phyloP scores from a whole-genome alignment of 2,888 invertebrate genomes.

The Synanthedon formicaeformis region DNA sequence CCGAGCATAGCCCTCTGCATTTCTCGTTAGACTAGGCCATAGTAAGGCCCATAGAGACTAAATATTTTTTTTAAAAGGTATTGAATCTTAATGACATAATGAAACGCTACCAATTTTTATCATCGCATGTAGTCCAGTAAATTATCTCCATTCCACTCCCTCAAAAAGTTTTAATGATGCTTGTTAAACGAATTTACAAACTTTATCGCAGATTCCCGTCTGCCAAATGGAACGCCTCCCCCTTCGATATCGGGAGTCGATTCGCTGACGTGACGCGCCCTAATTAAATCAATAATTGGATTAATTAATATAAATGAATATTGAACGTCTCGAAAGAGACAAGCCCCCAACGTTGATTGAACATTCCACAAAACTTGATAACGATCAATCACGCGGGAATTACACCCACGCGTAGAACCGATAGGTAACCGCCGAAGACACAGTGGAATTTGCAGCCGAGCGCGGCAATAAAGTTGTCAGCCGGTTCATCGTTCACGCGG shows the following conservation, averaged over 20 bases:
- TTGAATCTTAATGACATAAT: no score
- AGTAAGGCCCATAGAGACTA: no score
- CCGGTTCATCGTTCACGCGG: background rate
- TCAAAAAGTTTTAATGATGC: background rate
- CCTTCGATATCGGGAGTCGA: background rate
- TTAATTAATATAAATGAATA: slow-evolving; percentile 24
- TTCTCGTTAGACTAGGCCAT: no score
- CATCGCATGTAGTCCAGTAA: no score
- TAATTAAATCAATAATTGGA: slow-evolving; percentile 20
- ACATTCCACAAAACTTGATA: slow-evolving; percentile 19
- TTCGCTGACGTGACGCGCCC: slow-evolving; percentile 10
- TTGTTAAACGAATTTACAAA: background rate
- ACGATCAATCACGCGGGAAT: slow-evolving; percentile 14
- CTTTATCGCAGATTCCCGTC: background rate
- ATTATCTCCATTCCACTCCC: no score
- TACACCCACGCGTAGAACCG: background rate
- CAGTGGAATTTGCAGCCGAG: slow-evolving; percentile 1
- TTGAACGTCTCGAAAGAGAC: slow-evolving; percentile 15
- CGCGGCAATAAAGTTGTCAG: background rate
- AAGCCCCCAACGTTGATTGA: slow-evolving; percentile 20
- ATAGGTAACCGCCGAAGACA: slow-evolving; percentile 1
- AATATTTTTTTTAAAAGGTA: no score
- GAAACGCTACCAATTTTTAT: no score
- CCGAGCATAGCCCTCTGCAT: no score
- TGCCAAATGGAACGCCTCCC: background rate